These are phyloP conservation scores for Laterallus jamaicensis DNA, from an alignment of 2,113 vertebrate species.

Conservation along the genomic window DNA sequence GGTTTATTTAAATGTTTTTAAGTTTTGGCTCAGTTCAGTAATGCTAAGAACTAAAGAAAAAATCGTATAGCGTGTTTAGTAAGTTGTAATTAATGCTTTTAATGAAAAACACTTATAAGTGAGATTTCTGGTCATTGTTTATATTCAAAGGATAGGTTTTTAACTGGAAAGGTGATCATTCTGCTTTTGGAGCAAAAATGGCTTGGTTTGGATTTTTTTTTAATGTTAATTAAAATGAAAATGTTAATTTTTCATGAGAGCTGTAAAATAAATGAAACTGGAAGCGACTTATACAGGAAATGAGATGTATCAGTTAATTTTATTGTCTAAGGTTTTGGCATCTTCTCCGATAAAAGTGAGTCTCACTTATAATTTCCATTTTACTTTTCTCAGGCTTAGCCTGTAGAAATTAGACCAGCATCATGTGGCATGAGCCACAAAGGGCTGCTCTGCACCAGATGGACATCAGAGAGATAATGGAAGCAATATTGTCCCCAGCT, in stretches of 20 bases:
- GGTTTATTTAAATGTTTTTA: background rate
- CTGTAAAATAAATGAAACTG: conserved; percentile 21
- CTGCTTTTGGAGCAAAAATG: background rate
- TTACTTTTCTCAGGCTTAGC: background rate
- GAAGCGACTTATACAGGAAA: background rate
- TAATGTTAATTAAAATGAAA: conserved; percentile 43
- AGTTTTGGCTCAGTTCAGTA: background rate
- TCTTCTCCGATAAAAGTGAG: background rate
- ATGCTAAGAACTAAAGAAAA: background rate
- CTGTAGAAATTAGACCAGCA: background rate
- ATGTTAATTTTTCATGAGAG: conserved; percentile 20
- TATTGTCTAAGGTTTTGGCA: conserved; percentile 14
- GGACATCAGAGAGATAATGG: conserved; percentile 12
- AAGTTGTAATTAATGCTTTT: background rate
- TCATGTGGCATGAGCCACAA: background rate
- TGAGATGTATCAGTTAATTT: conserved; percentile 19
- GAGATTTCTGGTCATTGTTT: background rate
- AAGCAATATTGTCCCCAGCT: conserved; percentile 10
- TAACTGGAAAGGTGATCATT: conserved; percentile 1
- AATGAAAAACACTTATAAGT: background rate
- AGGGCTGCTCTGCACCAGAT: conserved; percentile 7
- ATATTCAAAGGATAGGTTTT: background rate
- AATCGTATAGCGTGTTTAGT: background rate
- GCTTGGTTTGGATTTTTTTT: background rate
- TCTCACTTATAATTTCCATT: background rate